Evolutionary conservation across 2,797 vertebrate species (phyloP).

Genomic region (Fratercula arctica): DNA sequence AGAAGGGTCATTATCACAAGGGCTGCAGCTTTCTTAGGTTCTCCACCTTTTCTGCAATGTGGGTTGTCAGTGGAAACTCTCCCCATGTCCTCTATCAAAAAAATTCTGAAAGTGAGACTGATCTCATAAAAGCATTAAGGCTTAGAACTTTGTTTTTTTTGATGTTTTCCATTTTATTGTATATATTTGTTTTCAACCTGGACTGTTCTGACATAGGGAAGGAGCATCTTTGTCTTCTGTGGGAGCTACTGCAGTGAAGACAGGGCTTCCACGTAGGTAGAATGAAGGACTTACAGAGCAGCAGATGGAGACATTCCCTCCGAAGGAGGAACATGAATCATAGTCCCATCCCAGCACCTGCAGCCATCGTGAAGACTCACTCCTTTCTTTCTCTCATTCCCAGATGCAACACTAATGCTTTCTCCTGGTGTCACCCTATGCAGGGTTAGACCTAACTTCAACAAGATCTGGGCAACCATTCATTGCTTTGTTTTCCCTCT

Average conservation of each 20-base stretch:
- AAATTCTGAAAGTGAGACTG: neutral
- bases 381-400: rapidly evolving
- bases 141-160: neutral
- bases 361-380: neutral
- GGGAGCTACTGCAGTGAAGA: neutral
- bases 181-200: neutral
- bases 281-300: neutral
- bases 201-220: neutral
- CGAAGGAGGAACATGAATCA: neutral
- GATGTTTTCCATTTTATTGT: neutral
- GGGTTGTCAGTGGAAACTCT: neutral
- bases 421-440: neutral
- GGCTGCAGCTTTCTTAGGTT: neutral
- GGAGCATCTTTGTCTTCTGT: neutral
- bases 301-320: neutral
- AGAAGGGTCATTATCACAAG: neutral
- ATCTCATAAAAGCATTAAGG: neutral
- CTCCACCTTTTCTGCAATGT: neutral
- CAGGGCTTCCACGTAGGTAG: neutral
- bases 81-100: neutral
- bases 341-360: neutral
- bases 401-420: neutral
- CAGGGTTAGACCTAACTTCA: neutral
- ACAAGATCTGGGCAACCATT: neutral
- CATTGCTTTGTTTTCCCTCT: neutral